Base-by-base conservation (phyloP, 2,797 vertebrate genomes). In the Alauda arvensis region DNA sequence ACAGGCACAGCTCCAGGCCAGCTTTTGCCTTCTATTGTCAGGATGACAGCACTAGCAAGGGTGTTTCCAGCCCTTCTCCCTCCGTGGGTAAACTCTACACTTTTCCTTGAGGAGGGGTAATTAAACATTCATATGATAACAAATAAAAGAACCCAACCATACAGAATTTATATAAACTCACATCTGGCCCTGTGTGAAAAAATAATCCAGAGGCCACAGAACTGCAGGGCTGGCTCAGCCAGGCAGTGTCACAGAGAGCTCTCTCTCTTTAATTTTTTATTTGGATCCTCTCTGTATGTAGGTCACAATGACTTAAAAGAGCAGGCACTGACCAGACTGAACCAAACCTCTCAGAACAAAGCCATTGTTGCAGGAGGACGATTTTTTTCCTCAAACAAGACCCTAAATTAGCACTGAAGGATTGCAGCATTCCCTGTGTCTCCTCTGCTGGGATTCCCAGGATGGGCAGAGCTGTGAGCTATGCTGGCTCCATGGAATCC, bases 211-310 rank as follows among this genome's bases (percentile, higher is more conserved):
- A 88, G 77, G 63, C 52, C 82, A 81, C n/a, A 74, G 59, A 88
- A 42, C 15, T 88, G 83, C 61, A 78, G 82, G 69, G 57, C 83
- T 92, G 77, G 65, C 40, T 81, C 72, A 91, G 57, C 39, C 55
- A 72, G 89, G 77, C 65, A 63, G 59, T 86, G 71, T 76, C 83
- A 77, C 69, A 60, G 61, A 88, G 67, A 89, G 77, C 83, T 89
- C 59, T 83, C 79, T 51, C 81, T 85, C 80, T 93, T 94, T 78
- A 92, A 92, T 93, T 93, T 93, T 94, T 94, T 53, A 88, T 88
- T 94, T 93, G 69, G 89, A 94, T 95, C 87, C 53, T 92, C 67
- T 59, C 80, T 90, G 63, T 91, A 96, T 95, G 85, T 94, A 96
- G 92, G 94, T 95, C 88, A 95, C 85, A 83, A 59, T 89, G 77